A percentile compares a stretch with the other conserved stretches of the same genome.
These are phyloP conservation scores for Solea senegalensis DNA, from an alignment of 2,113 vertebrate genomes.

Conservation along the genomic window DNA sequence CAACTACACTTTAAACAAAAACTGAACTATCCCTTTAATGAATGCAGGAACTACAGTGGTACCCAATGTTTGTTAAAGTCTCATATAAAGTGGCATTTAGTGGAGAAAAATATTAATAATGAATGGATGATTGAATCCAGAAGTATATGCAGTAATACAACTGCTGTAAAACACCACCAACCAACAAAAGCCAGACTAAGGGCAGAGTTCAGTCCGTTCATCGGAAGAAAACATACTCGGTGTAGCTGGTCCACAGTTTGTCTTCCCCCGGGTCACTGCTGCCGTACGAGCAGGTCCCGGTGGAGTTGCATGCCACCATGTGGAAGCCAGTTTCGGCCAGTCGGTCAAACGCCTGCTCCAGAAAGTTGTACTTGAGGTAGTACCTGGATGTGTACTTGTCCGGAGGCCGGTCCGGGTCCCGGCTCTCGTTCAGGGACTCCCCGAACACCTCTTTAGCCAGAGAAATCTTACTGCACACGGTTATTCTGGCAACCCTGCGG, in stretches of 20 bases:
- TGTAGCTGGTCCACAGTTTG: constrained; percentile 99
- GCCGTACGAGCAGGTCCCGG: constrained; percentile 94
- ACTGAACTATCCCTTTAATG: too few species aligned
- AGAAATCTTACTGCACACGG: constrained; percentile 94
- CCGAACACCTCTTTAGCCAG: constrained; percentile 97
- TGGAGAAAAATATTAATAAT: too few species aligned
- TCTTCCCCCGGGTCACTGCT: constrained; percentile 91
- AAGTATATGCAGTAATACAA: too few species aligned
- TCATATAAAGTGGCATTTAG: too few species aligned
- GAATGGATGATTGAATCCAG: too few species aligned
- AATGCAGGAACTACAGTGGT: too few species aligned
- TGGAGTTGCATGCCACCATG: constrained; percentile 98
- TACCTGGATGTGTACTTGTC: constrained; percentile 97
- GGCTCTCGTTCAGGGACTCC: constrained; percentile 96
- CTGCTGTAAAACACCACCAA: too few species aligned
- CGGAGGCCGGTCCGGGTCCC: constrained; percentile 93
- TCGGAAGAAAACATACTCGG: constrained; percentile 94
- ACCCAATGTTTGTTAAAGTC: too few species aligned
- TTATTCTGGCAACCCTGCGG: constrained; percentile 93
- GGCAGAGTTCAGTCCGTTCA: constrained; percentile 16
- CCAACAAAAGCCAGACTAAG: too few species aligned
- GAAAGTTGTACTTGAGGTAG: constrained; percentile 98
- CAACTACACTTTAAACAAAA: too few species aligned
- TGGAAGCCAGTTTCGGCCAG: constrained; percentile 93
- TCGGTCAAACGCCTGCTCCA: constrained; percentile 97